A percentile compares a stretch with the other conserved stretches of the same genome.
Evolutionary conservation across 2,797 vertebrate species (phyloP).

Genomic region (Leptodactylus fallax): DNA sequence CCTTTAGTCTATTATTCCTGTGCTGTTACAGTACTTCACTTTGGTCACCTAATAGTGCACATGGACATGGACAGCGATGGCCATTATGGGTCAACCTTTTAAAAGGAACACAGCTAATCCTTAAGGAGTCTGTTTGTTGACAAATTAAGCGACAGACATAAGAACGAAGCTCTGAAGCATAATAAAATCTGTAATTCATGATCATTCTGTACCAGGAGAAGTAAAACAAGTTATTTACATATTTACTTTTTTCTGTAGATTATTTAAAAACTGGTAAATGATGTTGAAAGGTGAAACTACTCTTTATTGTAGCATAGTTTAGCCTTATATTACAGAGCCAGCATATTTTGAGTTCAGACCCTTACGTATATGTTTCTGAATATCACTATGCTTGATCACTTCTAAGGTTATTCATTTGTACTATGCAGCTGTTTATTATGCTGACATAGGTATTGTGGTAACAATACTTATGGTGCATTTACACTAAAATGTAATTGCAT

Average conservation of each 20-base stretch:
- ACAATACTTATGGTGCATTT: conserved; percentile 13
- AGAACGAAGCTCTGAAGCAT: no score
- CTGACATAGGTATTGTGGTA: conserved; percentile 21
- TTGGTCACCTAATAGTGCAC: no score
- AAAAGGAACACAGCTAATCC: no score
- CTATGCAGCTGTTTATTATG: conserved; percentile 12
- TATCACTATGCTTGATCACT: background rate
- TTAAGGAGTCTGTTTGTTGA: no score
- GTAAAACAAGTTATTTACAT: background rate
- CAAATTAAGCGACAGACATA: no score
- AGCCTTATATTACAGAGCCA: background rate
- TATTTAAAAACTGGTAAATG: background rate
- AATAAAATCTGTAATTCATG: background rate
- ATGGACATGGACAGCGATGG: no score
- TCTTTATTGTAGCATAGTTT: background rate
- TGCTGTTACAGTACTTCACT: no score
- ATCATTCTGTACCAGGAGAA: background rate
- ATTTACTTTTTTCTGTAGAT: background rate
- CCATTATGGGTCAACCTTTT: no score
- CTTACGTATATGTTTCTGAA: background rate
- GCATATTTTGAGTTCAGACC: background rate
- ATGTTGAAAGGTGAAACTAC: background rate
- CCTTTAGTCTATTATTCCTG: no score
- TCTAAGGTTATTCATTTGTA: background rate
- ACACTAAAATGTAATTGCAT: conserved; percentile 1